Evolutionary conservation across 2,797 vertebrate species (phyloP).

Genomic region (Sarcophilus harrisii): DNA sequence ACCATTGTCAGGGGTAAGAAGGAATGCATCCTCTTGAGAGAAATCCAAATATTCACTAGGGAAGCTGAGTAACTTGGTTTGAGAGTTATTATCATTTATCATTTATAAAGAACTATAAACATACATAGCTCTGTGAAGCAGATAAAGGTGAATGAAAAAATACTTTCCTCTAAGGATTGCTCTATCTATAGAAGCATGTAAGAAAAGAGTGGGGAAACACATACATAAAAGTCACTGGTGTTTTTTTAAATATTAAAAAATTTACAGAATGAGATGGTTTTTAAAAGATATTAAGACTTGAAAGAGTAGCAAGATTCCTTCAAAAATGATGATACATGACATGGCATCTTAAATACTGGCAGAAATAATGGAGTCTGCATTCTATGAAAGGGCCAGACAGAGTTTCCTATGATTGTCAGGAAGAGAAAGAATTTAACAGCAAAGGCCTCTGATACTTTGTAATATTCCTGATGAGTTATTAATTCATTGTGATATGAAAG

Average conservation of each 20-base stretch:
- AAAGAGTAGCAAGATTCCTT: not conserved
- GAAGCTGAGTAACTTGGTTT: conserved; percentile 19
- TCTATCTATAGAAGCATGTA: not conserved
- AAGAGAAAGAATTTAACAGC: not conserved
- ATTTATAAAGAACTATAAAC: conserved; percentile 31
- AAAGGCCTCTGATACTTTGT: not conserved
- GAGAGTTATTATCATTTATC: conserved; percentile 4
- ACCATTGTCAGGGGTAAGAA: not conserved
- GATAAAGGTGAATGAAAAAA: conserved; percentile 7
- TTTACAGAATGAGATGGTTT: not conserved
- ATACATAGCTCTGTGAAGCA: not conserved
- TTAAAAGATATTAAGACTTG: conserved; percentile 7
- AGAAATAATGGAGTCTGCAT: not conserved
- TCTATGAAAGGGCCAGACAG: not conserved
- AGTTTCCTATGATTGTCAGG: not conserved
- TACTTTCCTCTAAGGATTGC: not conserved
- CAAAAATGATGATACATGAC: conserved; percentile 42
- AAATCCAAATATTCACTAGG: conserved; percentile 18
- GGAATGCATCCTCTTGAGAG: conserved; percentile 18
- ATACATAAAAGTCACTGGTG: not conserved
- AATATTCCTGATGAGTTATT: not conserved
- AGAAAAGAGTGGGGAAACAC: not conserved
- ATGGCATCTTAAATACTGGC: not conserved
- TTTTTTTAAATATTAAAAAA: not conserved
- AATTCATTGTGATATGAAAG: not conserved